These are phyloP conservation scores for Aleiodes sp. DNA, from an alignment of 1,140 invertebrate genomes.

Conservation along the genomic window DNA sequence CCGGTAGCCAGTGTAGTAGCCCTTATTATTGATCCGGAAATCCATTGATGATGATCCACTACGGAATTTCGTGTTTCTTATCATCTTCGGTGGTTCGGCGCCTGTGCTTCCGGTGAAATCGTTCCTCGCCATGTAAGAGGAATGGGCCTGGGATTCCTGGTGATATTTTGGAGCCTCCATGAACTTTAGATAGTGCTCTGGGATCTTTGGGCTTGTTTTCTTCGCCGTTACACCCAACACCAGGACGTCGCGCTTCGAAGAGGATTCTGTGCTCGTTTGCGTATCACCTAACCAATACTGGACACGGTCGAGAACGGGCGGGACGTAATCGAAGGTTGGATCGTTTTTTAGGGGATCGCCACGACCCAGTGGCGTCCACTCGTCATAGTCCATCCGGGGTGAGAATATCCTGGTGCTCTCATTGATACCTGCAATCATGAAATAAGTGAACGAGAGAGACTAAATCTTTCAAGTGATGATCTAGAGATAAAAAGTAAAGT, in stretches of 20 bases:
- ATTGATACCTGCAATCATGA: slow-evolving; percentile 39
- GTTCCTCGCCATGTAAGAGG: slow-evolving; percentile 21
- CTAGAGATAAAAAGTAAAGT: not conserved
- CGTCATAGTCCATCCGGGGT: slow-evolving; percentile 77
- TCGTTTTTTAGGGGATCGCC: slow-evolving; percentile 82
- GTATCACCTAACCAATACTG: slow-evolving; percentile 77
- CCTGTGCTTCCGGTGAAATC: slow-evolving; percentile 50
- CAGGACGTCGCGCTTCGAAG: slow-evolving; percentile 72
- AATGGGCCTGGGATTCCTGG: slow-evolving; percentile 26
- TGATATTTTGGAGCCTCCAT: slow-evolving; percentile 64
- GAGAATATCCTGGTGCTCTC: slow-evolving; percentile 66
- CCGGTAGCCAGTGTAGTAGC: slow-evolving; percentile 41
- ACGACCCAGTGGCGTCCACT: slow-evolving; percentile 80
- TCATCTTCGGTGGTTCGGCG: slow-evolving; percentile 49
- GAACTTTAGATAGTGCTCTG: slow-evolving; percentile 66
- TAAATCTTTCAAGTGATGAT: not conserved
- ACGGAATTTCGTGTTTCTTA: slow-evolving; percentile 48
- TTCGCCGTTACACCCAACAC: slow-evolving; percentile 74
- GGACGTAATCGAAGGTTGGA: slow-evolving; percentile 83
- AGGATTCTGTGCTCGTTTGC: slow-evolving; percentile 51
- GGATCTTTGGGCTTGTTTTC: slow-evolving; percentile 68
- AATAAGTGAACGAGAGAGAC: not conserved
- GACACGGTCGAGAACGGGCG: slow-evolving; percentile 77
- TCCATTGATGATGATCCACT: slow-evolving; percentile 41
- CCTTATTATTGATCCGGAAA: slow-evolving; percentile 46